Percentiles rank a stretch among this genome's conserved stretches.
phyloP scores from a whole-genome alignment of 1,140 invertebrate genomes.

The Globodera rostochiensis region DNA sequence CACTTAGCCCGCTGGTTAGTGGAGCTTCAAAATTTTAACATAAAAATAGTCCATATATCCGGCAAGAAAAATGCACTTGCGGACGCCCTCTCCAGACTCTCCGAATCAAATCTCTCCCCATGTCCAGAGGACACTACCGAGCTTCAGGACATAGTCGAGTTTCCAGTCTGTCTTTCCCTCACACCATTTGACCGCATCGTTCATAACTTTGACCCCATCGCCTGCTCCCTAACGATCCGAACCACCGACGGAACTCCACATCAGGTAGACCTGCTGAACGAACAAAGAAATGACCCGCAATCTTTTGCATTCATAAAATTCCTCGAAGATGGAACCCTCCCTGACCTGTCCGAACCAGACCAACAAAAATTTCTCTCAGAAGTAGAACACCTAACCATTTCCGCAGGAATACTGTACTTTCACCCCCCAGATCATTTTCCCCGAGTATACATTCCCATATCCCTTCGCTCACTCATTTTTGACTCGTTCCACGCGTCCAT shows the following conservation, averaged over 20 bases:
- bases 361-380: neutral
- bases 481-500: constrained; percentile 23
- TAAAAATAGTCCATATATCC: constrained; percentile 21
- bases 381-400: neutral
- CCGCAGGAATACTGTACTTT: constrained; percentile 1
- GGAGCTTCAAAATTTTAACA: constrained; percentile 18
- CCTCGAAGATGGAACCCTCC: neutral
- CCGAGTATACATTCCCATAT: neutral
- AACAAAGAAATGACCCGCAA: constrained; percentile 18
- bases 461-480: constrained; percentile 20
- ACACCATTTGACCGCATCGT: neutral
- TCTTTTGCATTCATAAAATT: neutral
- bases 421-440: neutral
- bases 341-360: neutral
- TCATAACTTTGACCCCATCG: constrained; percentile 9
- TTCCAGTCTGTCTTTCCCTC: constrained; percentile 20
- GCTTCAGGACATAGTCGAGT: constrained; percentile 20
- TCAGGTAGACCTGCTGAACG: neutral
- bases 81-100: constrained; percentile 12
- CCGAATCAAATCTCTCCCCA: neutral
- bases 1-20: constrained; percentile 33
- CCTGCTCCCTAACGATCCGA: constrained; percentile 5
- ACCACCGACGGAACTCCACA: constrained; percentile 1
- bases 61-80: constrained; percentile 20
- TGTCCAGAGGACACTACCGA: neutral